phyloP scores from a whole-genome alignment of 2,797 vertebrate species.

The Tapirus indicus region DNA sequence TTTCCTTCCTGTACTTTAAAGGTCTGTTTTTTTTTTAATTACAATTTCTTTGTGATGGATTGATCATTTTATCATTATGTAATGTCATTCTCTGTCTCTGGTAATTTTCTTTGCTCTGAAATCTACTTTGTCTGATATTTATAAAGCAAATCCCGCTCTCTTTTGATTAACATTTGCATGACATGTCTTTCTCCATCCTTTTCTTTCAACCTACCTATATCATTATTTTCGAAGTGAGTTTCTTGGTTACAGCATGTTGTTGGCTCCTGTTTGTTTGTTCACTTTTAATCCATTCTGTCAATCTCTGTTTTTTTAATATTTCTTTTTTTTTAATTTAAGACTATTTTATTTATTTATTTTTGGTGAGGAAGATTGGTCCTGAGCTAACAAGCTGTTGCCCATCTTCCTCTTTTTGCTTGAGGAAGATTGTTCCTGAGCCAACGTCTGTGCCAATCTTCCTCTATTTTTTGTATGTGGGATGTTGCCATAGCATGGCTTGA shows the following conservation, averaged over 20 bases:
- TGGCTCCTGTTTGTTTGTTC: neutral
- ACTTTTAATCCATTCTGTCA: neutral
- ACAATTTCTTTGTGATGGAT: neutral
- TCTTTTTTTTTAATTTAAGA: no score
- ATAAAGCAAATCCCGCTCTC: neutral
- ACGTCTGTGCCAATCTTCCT: no score
- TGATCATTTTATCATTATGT: neutral
- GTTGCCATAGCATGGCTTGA: no score
- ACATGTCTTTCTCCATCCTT: neutral
- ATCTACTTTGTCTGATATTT: neutral
- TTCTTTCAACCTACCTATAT: neutral
- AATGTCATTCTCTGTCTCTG: neutral
- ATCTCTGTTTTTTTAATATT: neutral
- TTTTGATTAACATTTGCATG: neutral
- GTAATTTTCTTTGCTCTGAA: neutral
- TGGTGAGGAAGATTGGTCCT: no score
- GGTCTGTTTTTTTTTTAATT: neutral
- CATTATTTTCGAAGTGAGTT: neutral
- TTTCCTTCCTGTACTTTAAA: neutral
- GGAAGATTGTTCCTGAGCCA: no score
- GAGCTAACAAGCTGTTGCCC: no score
- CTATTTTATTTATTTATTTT: no score
- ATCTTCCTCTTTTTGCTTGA: no score
- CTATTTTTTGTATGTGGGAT: no score
- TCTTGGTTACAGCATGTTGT: neutral